These are phyloP conservation scores for Troilus luridus DNA, from an alignment of 2,888 invertebrate genomes.

Conservation along the genomic window DNA sequence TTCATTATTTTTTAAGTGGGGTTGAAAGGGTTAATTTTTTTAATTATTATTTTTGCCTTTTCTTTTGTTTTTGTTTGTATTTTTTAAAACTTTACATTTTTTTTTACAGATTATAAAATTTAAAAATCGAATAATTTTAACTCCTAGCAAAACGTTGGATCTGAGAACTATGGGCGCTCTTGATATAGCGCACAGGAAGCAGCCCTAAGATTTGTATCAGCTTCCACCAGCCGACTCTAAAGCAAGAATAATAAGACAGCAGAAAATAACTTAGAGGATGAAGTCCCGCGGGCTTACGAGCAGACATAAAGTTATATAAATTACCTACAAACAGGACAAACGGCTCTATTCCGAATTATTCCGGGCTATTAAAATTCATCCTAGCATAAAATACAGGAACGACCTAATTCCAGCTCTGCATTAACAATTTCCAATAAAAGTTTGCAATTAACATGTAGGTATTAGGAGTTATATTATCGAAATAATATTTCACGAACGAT, in stretches of 20 bases:
- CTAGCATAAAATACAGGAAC: background rate
- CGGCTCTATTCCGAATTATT: slow-evolving; percentile 37
- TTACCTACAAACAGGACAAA: slow-evolving; percentile 40
- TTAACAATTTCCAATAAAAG: background rate
- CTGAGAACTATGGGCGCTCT: background rate
- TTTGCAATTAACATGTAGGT: background rate
- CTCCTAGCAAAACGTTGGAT: background rate
- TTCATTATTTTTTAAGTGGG: too few relatives aligned
- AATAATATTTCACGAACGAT: background rate
- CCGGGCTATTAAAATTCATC: slow-evolving; percentile 39
- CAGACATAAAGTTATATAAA: slow-evolving; percentile 25
- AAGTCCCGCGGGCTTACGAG: slow-evolving; percentile 7
- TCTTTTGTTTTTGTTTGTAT: too few relatives aligned
- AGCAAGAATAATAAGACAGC: slow-evolving; percentile 37
- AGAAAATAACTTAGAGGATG: slow-evolving; percentile 16
- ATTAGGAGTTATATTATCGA: background rate
- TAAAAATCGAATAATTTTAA: background rate
- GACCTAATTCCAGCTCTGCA: background rate
- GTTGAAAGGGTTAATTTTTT: too few relatives aligned
- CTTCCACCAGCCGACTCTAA: background rate
- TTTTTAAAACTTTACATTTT: too few relatives aligned
- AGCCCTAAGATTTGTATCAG: slow-evolving; percentile 19
- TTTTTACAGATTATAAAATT: too few relatives aligned
- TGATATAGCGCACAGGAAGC: background rate
- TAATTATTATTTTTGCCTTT: too few relatives aligned